Evolutionary conservation across 1,140 invertebrate genomes (phyloP).

Genomic region (Leptinotarsa texana): DNA sequence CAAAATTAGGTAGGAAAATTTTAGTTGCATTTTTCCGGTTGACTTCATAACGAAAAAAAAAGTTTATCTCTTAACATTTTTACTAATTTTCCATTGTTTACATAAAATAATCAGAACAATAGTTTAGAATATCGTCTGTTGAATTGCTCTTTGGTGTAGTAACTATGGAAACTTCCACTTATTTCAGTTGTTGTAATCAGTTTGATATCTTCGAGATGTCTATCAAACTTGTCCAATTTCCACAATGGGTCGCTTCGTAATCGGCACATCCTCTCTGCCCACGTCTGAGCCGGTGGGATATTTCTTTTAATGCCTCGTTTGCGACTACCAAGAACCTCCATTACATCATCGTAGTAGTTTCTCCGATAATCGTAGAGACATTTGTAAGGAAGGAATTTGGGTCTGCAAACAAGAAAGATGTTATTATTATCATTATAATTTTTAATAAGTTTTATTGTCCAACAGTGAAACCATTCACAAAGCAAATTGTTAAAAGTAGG

Average conservation of each 20-base stretch:
- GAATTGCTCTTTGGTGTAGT: constrained; percentile 46
- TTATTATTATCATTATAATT: background rate
- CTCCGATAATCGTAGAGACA: constrained; percentile 80
- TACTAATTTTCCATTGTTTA: background rate
- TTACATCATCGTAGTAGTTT: constrained; percentile 82
- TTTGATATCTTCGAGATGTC: constrained; percentile 46
- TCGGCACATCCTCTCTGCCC: constrained; percentile 77
- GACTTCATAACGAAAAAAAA: no score
- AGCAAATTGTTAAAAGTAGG: no score
- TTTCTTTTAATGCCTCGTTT: constrained; percentile 69
- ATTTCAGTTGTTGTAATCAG: constrained; percentile 46
- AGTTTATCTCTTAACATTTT: background rate
- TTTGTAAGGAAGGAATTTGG: constrained; percentile 75
- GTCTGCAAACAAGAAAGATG: constrained; percentile 57
- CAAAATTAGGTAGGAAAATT: no score
- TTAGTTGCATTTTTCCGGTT: no score
- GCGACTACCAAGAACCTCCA: constrained; percentile 76
- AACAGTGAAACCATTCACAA: no score
- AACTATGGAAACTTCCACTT: constrained; percentile 46
- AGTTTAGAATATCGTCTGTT: constrained; percentile 42
- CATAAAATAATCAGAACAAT: constrained; percentile 5
- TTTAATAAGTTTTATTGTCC: background rate
- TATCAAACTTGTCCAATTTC: constrained; percentile 42
- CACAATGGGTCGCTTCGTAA: constrained; percentile 62
- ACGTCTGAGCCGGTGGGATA: constrained; percentile 74